Evolutionary conservation across 1,140 invertebrate species (phyloP).

Genomic region (Penaeus vannamei): DNA sequence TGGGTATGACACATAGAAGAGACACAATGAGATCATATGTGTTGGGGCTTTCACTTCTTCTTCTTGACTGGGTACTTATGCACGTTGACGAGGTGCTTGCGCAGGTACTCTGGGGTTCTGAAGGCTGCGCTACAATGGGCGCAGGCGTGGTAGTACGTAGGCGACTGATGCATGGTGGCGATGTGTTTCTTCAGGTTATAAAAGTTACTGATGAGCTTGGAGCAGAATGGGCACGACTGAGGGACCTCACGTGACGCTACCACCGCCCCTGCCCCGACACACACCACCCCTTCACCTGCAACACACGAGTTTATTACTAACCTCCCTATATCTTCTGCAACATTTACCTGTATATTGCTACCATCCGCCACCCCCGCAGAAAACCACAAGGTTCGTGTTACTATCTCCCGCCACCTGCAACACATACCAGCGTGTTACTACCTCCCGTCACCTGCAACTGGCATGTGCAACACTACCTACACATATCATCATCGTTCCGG

Average conservation of each 20-base stretch:
- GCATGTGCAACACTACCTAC: background rate
- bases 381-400: background rate
- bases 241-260: conserved; percentile 66
- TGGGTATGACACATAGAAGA: background rate
- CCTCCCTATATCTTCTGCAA: conserved; percentile 4
- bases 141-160: conserved; percentile 67
- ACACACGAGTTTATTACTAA: conserved; percentile 5
- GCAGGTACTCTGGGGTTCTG: conserved; percentile 67
- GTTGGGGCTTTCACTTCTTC: conserved; percentile 59
- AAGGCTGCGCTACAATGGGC: conserved; percentile 67
- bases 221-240: conserved; percentile 66
- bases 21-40: conserved; percentile 49
- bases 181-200: conserved; percentile 68
- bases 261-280: conserved; percentile 53
- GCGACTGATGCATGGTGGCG: conserved; percentile 67
- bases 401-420: conserved; percentile 15
- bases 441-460: conserved; percentile 22
- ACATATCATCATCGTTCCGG: background rate
- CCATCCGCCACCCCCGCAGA: conserved; percentile 1
- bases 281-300: conserved; percentile 66
- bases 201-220: conserved; percentile 68
- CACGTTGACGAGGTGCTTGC: conserved; percentile 67
- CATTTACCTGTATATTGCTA: conserved; percentile 11
- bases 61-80: conserved; percentile 68
- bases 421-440: background rate